Conservation (phyloP, 2,113 vertebrate species). For the Erinaceus europaeus region DNA sequence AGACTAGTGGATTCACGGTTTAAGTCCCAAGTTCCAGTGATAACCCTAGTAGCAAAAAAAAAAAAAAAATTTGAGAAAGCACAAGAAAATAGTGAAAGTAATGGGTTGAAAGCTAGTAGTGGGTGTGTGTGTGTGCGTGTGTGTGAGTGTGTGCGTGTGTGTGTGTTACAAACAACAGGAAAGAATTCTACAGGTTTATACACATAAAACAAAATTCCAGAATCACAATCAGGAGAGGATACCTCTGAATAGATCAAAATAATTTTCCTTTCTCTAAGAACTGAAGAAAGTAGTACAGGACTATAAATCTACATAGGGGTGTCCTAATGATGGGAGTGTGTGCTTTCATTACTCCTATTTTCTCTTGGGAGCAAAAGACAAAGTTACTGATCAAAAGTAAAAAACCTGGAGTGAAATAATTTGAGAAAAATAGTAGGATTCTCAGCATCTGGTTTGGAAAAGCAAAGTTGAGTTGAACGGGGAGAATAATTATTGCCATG, state of each 20-base stretch:
- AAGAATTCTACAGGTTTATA: not conserved
- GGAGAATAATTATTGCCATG: not conserved
- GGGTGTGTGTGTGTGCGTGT: no score
- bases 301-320: not conserved
- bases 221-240: not conserved
- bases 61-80: no score
- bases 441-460: not conserved
- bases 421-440: not conserved
- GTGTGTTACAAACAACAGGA: not conserved
- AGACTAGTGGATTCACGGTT: no score
- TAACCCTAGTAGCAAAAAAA: no score
- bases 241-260: not conserved
- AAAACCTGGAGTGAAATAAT: not conserved
- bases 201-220: not conserved
- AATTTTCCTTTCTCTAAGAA: not conserved
- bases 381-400: not conserved
- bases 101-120: no score
- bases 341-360: not conserved
- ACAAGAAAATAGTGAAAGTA: no score
- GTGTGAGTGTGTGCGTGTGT: no score
- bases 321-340: accelerated
- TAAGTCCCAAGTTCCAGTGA: no score
- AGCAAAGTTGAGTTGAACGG: not conserved
- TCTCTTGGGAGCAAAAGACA: not conserved
- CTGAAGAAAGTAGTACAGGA: not conserved